Evolutionary conservation across 2,113 vertebrate species (phyloP).

Genomic region (Lasiurus cinereus): DNA sequence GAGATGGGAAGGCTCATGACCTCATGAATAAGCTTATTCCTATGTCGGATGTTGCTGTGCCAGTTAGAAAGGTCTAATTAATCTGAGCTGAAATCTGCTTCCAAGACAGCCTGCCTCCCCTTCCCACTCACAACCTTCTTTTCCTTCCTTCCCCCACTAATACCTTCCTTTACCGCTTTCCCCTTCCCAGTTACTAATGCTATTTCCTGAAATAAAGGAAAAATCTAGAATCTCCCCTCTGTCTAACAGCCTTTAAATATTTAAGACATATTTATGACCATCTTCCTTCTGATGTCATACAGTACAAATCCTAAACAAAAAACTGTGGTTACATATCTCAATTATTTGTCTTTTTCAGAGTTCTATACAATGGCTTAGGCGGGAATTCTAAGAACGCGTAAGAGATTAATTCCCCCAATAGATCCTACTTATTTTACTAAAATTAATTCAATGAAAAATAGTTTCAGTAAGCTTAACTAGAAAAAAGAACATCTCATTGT

Average conservation of each 20-base stretch:
- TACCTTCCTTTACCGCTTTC: not conserved
- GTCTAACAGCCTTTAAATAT: slow-evolving; percentile 12
- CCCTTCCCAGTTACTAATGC: not conserved
- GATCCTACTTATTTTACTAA: not conserved
- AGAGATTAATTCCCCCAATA: not conserved
- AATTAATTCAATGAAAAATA: slow-evolving; percentile 57
- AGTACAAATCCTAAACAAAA: not conserved
- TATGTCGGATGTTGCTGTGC: not conserved
- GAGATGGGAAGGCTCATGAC: not conserved
- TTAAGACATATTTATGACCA: not conserved
- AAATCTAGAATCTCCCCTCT: not conserved
- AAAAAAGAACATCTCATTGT: not conserved
- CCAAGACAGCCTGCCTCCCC: not conserved
- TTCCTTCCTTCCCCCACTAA: not conserved
- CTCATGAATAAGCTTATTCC: not conserved
- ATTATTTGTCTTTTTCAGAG: not conserved
- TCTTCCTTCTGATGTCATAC: not conserved
- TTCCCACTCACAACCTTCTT: too few species aligned
- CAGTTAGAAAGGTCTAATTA: not conserved
- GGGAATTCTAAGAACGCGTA: not conserved
- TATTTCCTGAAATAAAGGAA: not conserved
- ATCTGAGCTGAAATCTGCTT: not conserved
- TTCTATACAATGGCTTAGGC: not conserved
- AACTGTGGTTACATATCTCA: not conserved
- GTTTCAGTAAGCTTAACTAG: slow-evolving; percentile 35